Conservation (phyloP, 2,888 invertebrate species). For the Deilephila elpenor region DNA sequence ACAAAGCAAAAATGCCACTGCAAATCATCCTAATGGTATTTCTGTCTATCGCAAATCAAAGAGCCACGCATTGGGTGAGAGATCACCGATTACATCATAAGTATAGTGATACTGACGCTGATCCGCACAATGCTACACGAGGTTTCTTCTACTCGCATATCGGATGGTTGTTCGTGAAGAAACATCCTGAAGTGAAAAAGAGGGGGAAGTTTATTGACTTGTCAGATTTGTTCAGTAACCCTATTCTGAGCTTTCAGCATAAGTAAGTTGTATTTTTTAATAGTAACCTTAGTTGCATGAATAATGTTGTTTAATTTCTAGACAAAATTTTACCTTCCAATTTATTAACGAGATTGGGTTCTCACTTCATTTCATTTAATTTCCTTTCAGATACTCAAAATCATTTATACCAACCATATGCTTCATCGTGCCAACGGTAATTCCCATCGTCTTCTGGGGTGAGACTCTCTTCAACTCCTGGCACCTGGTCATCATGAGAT, state of each 20-base stretch:
- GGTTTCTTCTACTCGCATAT: slow-evolving; percentile 94
- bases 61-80: slow-evolving; percentile 63
- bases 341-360: too few relatives aligned
- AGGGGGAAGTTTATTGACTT: slow-evolving; percentile 89
- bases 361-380: slow-evolving; percentile 18
- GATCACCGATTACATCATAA: slow-evolving; percentile 76
- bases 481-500: slow-evolving; percentile 77
- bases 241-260: slow-evolving; percentile 88
- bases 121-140: slow-evolving; percentile 90
- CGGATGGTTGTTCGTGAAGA: slow-evolving; percentile 91
- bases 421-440: slow-evolving; percentile 75
- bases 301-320: background rate
- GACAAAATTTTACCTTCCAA: slow-evolving; percentile 9
- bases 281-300: too few relatives aligned
- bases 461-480: slow-evolving; percentile 72
- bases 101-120: slow-evolving; percentile 90
- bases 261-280: slow-evolving; percentile 69
- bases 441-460: slow-evolving; percentile 84
- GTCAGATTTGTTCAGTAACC: slow-evolving; percentile 88
- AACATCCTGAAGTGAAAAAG: slow-evolving; percentile 89
- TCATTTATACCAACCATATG: slow-evolving; percentile 52
- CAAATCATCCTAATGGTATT: slow-evolving; percentile 46
- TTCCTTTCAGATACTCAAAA: slow-evolving; percentile 38
- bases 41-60: slow-evolving; percentile 58
- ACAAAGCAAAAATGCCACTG: slow-evolving; percentile 50